Conservation (phyloP, 2,113 vertebrate genomes). For the Ciconia boyciana region DNA sequence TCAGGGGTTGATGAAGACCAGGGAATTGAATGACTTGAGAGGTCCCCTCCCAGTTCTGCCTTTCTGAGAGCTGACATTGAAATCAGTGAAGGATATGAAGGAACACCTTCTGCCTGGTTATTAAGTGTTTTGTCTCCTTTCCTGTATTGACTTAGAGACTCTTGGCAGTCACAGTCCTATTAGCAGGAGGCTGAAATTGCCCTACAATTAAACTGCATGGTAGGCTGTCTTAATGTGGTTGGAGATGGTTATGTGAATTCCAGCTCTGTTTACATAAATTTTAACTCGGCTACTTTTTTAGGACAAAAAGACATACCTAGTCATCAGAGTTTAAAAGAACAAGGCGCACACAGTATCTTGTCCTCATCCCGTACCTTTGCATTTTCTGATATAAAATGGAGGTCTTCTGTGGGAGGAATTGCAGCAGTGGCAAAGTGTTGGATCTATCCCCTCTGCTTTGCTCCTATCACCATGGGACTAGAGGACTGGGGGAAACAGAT, state of each 20-base stretch:
- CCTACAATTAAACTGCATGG: background rate
- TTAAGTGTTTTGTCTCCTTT: background rate
- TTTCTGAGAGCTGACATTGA: background rate
- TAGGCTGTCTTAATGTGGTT: background rate
- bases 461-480: background rate
- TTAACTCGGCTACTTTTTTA: background rate
- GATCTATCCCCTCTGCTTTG: background rate
- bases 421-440: background rate
- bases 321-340: background rate
- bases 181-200: background rate
- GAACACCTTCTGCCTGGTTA: background rate
- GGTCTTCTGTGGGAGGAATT: background rate
- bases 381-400: background rate
- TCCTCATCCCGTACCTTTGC: background rate
- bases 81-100: background rate
- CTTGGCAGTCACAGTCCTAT: background rate
- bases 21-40: background rate
- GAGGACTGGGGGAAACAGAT: background rate
- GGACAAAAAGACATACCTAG: background rate
- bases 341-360: background rate
- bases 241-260: background rate
- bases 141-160: background rate
- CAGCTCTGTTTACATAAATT: background rate
- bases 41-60: background rate
- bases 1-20: background rate